phyloP scores from a whole-genome alignment of 1,140 invertebrate species.

The Drosophila aff. region DNA sequence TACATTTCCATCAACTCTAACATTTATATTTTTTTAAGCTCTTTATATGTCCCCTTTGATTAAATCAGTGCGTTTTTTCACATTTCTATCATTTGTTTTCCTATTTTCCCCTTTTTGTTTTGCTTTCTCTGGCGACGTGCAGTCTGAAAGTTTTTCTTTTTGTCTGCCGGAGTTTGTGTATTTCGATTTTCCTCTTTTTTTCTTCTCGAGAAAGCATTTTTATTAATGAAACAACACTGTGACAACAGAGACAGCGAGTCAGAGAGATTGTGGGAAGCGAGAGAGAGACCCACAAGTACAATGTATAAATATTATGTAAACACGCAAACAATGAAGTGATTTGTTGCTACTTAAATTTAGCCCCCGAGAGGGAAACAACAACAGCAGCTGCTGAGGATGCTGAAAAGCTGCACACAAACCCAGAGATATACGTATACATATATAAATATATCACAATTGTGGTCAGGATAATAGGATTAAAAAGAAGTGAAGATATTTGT shows the following conservation, averaged over 20 bases:
- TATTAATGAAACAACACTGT: slow-evolving; percentile 78
- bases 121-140: slow-evolving; percentile 54
- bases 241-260: slow-evolving; percentile 14
- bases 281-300: slow-evolving; percentile 47
- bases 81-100: not conserved
- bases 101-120: slow-evolving; percentile 10
- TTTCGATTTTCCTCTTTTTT: slow-evolving; percentile 40
- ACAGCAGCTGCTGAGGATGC: slow-evolving; percentile 20
- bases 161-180: slow-evolving; percentile 43
- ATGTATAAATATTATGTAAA: slow-evolving; percentile 83
- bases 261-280: not conserved
- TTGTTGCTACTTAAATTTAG: slow-evolving; percentile 83
- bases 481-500: too few relatives aligned
- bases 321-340: slow-evolving; percentile 83
- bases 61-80: slow-evolving; percentile 5
- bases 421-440: not conserved
- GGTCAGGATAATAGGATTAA: slow-evolving; percentile 11
- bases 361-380: slow-evolving; percentile 56
- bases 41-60: slow-evolving; percentile 24
- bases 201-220: slow-evolving; percentile 56
- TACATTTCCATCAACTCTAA: not conserved
- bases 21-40: not conserved
- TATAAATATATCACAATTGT: not conserved
- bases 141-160: slow-evolving; percentile 73
- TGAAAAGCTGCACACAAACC: slow-evolving; percentile 38